Evolutionary conservation across 2,888 invertebrate species (phyloP).

Genomic region (Trissoscelio sp.): DNA sequence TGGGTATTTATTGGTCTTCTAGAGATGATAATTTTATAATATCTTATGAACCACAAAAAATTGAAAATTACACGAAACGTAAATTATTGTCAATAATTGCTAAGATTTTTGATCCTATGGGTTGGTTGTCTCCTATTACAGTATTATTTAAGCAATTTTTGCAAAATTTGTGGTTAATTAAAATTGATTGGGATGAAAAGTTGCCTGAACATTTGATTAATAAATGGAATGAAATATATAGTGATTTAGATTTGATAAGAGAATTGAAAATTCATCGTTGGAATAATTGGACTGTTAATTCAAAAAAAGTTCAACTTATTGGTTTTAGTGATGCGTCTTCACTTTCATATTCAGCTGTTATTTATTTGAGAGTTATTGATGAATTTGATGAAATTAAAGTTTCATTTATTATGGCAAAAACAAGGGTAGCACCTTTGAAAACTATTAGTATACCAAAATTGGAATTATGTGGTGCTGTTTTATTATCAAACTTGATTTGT

Average conservation of each 20-base stretch:
- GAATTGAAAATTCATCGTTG: neutral
- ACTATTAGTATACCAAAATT: neutral
- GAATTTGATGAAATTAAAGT: neutral
- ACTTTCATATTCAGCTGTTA: neutral
- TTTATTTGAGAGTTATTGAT: neutral
- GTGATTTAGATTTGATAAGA: neutral
- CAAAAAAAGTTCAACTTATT: neutral
- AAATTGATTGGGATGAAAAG: neutral
- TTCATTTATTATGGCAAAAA: neutral
- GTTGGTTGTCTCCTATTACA: neutral
- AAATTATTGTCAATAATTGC: neutral
- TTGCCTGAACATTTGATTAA: neutral
- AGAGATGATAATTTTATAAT: neutral
- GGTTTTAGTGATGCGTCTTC: neutral
- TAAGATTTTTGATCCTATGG: neutral
- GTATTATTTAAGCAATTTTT: neutral
- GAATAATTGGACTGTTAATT: neutral
- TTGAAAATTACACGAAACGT: neutral
- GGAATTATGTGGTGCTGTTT: neutral
- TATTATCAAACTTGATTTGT: neutral
- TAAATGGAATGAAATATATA: neutral
- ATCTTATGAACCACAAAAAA: too few relatives aligned
- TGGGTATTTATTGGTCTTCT: neutral
- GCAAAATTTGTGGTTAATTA: neutral
- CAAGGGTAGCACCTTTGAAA: slow-evolving; percentile 1